Conservation (phyloP, 2,888 invertebrate genomes). For the Morpho helenor region DNA sequence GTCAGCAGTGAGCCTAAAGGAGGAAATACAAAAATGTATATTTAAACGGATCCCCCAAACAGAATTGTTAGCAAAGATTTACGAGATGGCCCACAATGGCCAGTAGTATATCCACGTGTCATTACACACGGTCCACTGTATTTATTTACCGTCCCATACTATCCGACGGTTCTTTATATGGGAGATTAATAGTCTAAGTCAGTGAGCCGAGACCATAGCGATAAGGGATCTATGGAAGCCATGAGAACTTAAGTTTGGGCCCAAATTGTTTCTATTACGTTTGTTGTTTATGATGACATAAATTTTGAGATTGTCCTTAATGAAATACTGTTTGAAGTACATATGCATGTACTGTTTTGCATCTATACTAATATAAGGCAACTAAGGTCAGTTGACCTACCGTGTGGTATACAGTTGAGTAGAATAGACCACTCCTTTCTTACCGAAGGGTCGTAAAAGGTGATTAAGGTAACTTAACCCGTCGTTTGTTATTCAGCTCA, state of each 20-base stretch:
- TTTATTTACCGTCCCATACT: conserved; percentile 25
- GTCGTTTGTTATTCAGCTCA: too few species aligned
- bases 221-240: conserved; percentile 15
- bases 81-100: conserved; percentile 22
- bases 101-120: conserved; percentile 28
- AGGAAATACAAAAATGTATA: too few species aligned
- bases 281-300: conserved; percentile 3
- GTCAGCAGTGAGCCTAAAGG: too few species aligned
- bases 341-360: too few species aligned
- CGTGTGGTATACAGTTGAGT: too few species aligned
- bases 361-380: too few species aligned
- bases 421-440: too few species aligned
- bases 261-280: conserved; percentile 11
- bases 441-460: too few species aligned
- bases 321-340: background rate
- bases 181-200: conserved; percentile 32
- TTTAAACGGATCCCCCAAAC: background rate
- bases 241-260: conserved; percentile 9
- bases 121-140: conserved; percentile 31
- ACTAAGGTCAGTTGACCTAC: too few species aligned
- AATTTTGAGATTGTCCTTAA: conserved; percentile 1
- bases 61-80: conserved; percentile 18
- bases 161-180: conserved; percentile 28
- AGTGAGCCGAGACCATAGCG: conserved; percentile 21
- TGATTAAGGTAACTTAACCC: too few species aligned